Conservation (phyloP, 2,888 invertebrate species). For the Hyposoter didymator region DNA sequence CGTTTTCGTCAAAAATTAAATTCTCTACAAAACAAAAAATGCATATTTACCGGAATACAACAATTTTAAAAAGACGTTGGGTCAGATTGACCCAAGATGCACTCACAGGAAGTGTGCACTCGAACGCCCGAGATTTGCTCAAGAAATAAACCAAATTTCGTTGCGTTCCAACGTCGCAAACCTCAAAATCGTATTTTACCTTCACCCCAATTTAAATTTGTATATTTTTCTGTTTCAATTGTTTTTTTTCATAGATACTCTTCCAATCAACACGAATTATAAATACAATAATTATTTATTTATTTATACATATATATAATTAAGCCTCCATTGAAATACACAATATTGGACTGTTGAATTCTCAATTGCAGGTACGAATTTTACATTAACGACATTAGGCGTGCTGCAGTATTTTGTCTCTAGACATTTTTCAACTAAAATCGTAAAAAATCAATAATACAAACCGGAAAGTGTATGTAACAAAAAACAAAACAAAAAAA, state of each 20-base stretch:
- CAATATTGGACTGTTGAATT: slow-evolving; percentile 46
- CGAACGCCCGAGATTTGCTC: too few species aligned
- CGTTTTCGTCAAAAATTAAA: too few species aligned
- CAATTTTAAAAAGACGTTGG: too few species aligned
- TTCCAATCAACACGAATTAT: slow-evolving; percentile 18
- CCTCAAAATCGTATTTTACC: too few species aligned
- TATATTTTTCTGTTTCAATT: too few species aligned
- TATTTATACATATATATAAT: slow-evolving; percentile 39
- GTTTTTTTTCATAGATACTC: neutral
- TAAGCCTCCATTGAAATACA: slow-evolving; percentile 55
- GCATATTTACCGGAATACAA: too few species aligned
- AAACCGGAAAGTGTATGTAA: too few species aligned
- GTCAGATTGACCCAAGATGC: too few species aligned
- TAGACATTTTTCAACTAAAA: neutral
- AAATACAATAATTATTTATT: slow-evolving; percentile 18
- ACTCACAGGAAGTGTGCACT: too few species aligned
- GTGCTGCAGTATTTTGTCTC: neutral
- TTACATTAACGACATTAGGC: slow-evolving; percentile 47
- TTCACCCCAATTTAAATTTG: neutral
- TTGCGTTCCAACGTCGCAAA: too few species aligned
- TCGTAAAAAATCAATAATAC: neutral
- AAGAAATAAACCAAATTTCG: too few species aligned
- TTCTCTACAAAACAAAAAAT: too few species aligned
- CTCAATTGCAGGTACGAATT: slow-evolving; percentile 55
- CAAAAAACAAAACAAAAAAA: neutral